Percentiles rank a stretch among this genome's conserved stretches.
phyloP scores from a whole-genome alignment of 2,113 vertebrate species.

The Corythornis vintsioides region DNA sequence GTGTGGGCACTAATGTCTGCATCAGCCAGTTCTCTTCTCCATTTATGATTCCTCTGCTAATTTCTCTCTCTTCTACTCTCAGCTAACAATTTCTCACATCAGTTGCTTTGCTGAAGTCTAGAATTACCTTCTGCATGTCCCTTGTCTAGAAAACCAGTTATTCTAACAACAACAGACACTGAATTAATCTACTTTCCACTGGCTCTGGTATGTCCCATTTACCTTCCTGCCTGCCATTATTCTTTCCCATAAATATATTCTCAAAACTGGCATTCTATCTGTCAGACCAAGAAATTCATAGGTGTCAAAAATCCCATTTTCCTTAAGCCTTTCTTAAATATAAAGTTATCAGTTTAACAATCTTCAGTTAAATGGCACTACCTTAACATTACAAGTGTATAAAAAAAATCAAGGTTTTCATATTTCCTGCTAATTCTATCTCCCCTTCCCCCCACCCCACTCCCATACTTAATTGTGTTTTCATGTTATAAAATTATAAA shows the following conservation, averaged over 20 bases:
- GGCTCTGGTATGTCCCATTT: not conserved
- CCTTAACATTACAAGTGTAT: not conserved
- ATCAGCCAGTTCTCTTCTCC: not conserved
- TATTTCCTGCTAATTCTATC: not conserved
- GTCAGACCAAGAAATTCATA: not conserved
- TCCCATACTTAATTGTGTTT: not conserved
- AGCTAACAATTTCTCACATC: not conserved
- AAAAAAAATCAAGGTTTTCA: not conserved
- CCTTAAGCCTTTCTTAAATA: not conserved
- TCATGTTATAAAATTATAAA: not conserved
- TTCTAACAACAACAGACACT: not conserved
- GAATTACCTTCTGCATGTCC: not conserved
- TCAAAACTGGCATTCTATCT: not conserved
- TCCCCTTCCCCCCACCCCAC: too few species aligned
- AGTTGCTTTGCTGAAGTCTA: not conserved
- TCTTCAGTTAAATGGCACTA: not conserved
- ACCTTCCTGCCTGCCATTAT: not conserved
- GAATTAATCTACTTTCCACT: not conserved
- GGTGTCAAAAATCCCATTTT: not conserved
- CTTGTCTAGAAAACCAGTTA: constrained; percentile 5
- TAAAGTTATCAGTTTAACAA: not conserved
- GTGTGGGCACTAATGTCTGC: constrained; percentile 9
- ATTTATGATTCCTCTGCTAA: not conserved
- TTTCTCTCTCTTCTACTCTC: constrained; percentile 1
- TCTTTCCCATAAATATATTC: not conserved